Percentiles rank a stretch among this genome's conserved stretches.
Evolutionary conservation across 2,888 invertebrate genomes (phyloP).

Genomic region (Drosophila borborema): DNA sequence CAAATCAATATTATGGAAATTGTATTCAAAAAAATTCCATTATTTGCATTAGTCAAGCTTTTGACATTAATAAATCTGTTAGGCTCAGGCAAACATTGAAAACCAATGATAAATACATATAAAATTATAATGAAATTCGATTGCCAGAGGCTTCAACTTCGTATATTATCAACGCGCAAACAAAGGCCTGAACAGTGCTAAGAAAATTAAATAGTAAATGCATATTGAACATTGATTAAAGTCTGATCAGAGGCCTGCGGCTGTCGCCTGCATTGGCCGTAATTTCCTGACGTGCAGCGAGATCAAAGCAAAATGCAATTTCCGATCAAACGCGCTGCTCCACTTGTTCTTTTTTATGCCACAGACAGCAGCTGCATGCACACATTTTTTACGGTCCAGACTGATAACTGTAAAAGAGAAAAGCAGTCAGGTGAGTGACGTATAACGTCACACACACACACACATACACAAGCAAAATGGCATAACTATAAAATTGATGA

Average conservation of each 20-base stretch:
- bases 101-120: neutral
- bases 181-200: conserved; percentile 13
- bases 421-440: conserved; percentile 12
- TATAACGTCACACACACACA: neutral
- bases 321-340: conserved; percentile 59
- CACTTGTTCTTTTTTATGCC: conserved; percentile 22
- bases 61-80: neutral
- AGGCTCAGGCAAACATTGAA: neutral
- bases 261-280: conserved; percentile 49
- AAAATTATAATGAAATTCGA: neutral
- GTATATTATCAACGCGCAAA: neutral
- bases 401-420: conserved; percentile 44
- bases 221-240: conserved; percentile 50
- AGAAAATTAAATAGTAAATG: conserved; percentile 22
- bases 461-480: conserved; percentile 4
- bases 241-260: conserved; percentile 6
- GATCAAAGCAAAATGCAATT: conserved; percentile 77
- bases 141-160: neutral
- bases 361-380: conserved; percentile 50
- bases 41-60: neutral
- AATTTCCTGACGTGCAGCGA: conserved; percentile 64
- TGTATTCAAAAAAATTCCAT: neutral
- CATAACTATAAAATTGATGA: conserved; percentile 27
- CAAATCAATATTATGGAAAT: conserved; percentile 6
- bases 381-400: conserved; percentile 51